Conservation (phyloP, 2,797 vertebrate genomes). For the Enteromius trimaculatus region DNA sequence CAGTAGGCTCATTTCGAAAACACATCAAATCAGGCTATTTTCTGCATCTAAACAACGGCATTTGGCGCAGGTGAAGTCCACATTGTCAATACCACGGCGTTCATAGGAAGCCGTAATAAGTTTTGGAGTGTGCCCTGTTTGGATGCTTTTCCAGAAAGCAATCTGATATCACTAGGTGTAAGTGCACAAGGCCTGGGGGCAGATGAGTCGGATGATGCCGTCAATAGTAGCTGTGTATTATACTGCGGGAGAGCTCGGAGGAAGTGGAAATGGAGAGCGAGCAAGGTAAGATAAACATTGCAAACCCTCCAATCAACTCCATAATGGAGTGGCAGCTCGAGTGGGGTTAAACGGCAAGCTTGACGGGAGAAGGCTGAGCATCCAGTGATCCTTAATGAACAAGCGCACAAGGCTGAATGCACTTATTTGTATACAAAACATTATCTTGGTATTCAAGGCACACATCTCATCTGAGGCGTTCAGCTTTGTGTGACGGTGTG, state of each 20-base stretch:
- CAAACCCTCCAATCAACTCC: constrained; percentile 78
- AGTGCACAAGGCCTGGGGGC: constrained; percentile 41
- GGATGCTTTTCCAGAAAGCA: constrained; percentile 50
- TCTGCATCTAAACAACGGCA: constrained; percentile 33
- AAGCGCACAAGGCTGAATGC: constrained; percentile 68
- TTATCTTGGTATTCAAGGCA: constrained; percentile 83
- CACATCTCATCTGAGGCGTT: constrained; percentile 83
- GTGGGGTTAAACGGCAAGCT: constrained; percentile 75
- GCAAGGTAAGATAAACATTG: constrained; percentile 78
- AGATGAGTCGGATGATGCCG: constrained; percentile 42
- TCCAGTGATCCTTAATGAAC: constrained; percentile 80
- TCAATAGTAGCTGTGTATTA: constrained; percentile 56
- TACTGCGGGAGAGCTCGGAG: constrained; percentile 69
- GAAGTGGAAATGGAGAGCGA: constrained; percentile 73
- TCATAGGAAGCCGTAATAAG: constrained; percentile 51
- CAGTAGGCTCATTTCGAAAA: constrained; percentile 15
- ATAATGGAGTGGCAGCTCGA: constrained; percentile 75
- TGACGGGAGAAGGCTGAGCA: constrained; percentile 62
- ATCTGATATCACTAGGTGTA: constrained; percentile 51
- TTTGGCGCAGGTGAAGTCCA: constrained; percentile 37
- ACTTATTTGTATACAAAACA: constrained; percentile 78
- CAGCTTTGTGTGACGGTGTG: constrained; percentile 66
- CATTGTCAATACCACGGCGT: constrained; percentile 32
- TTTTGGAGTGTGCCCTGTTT: constrained; percentile 40
- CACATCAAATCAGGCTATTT: constrained; percentile 39